Evolutionary conservation across 2,888 invertebrate genomes (phyloP).

Genomic region (Lithophane semibrunnea): DNA sequence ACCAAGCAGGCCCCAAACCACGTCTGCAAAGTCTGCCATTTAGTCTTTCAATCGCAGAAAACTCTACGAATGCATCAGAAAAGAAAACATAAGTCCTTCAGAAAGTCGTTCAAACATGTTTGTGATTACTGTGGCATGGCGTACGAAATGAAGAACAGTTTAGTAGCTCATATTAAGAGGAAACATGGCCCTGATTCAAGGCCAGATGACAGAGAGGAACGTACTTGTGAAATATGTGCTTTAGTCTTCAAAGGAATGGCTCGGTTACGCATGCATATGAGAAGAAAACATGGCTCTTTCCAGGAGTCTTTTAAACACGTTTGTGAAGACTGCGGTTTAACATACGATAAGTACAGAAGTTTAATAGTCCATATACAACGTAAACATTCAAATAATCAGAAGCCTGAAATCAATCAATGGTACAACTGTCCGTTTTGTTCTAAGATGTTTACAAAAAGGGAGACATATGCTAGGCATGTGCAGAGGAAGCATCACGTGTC

Average conservation of each 20-base stretch:
- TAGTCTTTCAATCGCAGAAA: constrained; percentile 82
- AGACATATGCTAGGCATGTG: constrained; percentile 85
- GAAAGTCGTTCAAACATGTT: constrained; percentile 79
- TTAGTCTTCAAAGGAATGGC: constrained; percentile 84
- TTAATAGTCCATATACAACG: constrained; percentile 83
- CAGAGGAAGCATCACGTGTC: constrained; percentile 83
- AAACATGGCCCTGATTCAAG: constrained; percentile 81
- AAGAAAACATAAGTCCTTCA: constrained; percentile 81
- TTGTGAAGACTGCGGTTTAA: constrained; percentile 83
- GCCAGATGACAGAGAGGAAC: constrained; percentile 79
- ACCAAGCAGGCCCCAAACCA: constrained; percentile 61
- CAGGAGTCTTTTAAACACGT: constrained; percentile 82
- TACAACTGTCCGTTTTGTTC: constrained; percentile 85
- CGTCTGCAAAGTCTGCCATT: constrained; percentile 85
- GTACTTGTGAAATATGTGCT: constrained; percentile 84
- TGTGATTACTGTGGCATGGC: constrained; percentile 86
- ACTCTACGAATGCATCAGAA: constrained; percentile 84
- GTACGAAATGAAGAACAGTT: constrained; percentile 84
- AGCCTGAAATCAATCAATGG: constrained; percentile 78
- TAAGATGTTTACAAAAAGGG: constrained; percentile 82
- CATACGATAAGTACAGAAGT: constrained; percentile 86
- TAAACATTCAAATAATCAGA: constrained; percentile 77
- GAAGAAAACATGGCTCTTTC: constrained; percentile 83
- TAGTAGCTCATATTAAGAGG: constrained; percentile 83
- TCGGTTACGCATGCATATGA: constrained; percentile 86